These are phyloP conservation scores for Leptarthrus brevirostris DNA, from an alignment of 2,888 invertebrate species.

Conservation along the genomic window DNA sequence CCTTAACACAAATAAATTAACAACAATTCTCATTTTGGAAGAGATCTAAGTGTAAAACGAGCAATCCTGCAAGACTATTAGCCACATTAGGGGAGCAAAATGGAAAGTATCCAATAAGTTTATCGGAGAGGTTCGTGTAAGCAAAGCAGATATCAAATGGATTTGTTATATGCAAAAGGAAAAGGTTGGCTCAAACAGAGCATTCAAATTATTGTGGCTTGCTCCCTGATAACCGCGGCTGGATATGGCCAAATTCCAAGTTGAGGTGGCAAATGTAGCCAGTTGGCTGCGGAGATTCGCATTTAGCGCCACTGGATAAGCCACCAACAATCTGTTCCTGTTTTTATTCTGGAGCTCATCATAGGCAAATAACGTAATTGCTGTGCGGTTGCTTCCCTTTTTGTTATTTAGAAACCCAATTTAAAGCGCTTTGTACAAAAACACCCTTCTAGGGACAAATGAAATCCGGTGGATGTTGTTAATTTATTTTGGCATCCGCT, in stretches of 20 bases:
- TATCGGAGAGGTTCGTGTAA: not conserved
- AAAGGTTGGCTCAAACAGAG: constrained; percentile 32
- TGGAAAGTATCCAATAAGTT: constrained; percentile 38
- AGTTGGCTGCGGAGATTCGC: constrained; percentile 34
- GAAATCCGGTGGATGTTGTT: constrained; percentile 50
- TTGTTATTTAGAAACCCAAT: constrained; percentile 45
- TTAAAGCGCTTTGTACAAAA: constrained; percentile 31
- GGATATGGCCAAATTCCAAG: constrained; percentile 49
- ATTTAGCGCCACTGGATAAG: constrained; percentile 32
- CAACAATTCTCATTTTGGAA: constrained; percentile 17
- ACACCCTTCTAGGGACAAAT: constrained; percentile 37
- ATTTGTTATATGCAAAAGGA: constrained; percentile 32
- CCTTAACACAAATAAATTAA: constrained; percentile 34
- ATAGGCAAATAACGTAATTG: constrained; percentile 48
- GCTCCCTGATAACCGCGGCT: constrained; percentile 22
- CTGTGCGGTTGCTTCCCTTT: constrained; percentile 47
- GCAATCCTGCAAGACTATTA: constrained; percentile 5
- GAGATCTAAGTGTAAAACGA: not conserved
- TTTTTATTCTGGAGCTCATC: constrained; percentile 42
- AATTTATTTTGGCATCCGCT: constrained; percentile 51
- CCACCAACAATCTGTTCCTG: constrained; percentile 41
- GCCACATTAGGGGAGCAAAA: constrained; percentile 12
- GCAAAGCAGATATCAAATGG: constrained; percentile 28
- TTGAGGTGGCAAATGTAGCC: constrained; percentile 22
- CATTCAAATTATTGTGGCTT: constrained; percentile 48